phyloP scores from a whole-genome alignment of 2,797 vertebrate genomes.

The Dallia pectoralis region DNA sequence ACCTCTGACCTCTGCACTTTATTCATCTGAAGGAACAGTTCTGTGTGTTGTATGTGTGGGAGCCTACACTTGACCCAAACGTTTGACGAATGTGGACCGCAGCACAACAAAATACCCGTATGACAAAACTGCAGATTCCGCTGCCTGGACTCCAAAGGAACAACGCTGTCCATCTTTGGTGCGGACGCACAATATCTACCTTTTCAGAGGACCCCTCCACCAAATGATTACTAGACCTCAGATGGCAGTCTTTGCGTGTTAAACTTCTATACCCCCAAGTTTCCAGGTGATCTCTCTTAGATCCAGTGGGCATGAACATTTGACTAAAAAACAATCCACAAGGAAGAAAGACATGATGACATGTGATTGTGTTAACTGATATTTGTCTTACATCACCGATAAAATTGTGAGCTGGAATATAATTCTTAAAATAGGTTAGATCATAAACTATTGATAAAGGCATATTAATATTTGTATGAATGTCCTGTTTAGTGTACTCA shows the following conservation, averaged over 20 bases:
- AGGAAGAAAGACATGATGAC: slow-evolving; percentile 36
- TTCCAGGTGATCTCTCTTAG: slow-evolving; percentile 23
- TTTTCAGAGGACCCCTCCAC: slow-evolving; percentile 17
- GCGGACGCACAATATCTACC: background rate
- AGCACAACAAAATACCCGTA: slow-evolving; percentile 20
- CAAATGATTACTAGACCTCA: slow-evolving; percentile 49
- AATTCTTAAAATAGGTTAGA: too few relatives aligned
- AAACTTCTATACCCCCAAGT: too few relatives aligned
- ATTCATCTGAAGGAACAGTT: slow-evolving; percentile 34
- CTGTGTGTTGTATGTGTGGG: slow-evolving; percentile 34
- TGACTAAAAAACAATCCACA: slow-evolving; percentile 9
- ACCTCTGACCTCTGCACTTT: slow-evolving; percentile 51
- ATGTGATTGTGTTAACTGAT: too few relatives aligned
- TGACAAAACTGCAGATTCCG: slow-evolving; percentile 36
- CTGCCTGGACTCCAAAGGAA: slow-evolving; percentile 5
- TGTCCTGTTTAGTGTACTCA: too few relatives aligned
- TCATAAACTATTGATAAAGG: too few relatives aligned
- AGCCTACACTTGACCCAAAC: slow-evolving; percentile 18
- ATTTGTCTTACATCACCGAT: too few relatives aligned
- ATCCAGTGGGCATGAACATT: slow-evolving; percentile 44
- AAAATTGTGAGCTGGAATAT: too few relatives aligned
- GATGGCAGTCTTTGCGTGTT: slow-evolving; percentile 30
- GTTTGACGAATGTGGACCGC: slow-evolving; percentile 29
- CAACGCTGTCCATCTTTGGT: background rate
- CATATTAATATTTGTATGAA: too few relatives aligned